phyloP scores from a whole-genome alignment of 2,797 vertebrate species.

The Squalus acanthias region DNA sequence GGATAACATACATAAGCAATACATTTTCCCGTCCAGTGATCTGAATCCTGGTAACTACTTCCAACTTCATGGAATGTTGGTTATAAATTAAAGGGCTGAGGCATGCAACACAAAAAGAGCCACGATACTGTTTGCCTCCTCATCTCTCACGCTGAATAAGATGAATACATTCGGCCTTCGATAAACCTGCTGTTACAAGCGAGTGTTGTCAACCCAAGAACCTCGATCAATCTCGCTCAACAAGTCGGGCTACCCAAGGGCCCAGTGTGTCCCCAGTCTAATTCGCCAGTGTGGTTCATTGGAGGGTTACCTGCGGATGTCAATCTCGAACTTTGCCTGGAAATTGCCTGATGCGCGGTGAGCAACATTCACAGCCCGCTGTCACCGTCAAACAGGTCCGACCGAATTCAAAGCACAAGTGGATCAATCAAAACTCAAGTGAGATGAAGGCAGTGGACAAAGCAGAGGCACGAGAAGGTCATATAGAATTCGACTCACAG shows the following conservation, averaged over 20 bases:
- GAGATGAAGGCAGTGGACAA: neutral
- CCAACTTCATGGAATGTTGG: neutral
- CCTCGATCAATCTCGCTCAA: neutral
- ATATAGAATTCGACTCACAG: too few species aligned
- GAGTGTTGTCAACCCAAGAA: neutral
- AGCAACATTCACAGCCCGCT: neutral
- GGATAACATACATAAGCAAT: neutral
- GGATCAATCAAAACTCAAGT: neutral
- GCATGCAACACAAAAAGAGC: neutral
- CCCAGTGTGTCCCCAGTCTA: neutral
- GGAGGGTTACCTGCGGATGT: neutral
- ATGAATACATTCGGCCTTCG: neutral
- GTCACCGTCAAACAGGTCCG: neutral
- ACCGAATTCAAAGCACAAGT: neutral
- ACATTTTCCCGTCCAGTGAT: neutral
- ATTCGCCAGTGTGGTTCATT: neutral
- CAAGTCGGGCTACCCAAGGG: neutral
- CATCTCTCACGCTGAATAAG: neutral
- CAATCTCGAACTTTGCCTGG: neutral
- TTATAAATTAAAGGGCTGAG: neutral
- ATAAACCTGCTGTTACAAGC: neutral
- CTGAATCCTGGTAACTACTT: neutral
- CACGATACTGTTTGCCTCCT: neutral
- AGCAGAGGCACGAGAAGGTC: neutral
- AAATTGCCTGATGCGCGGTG: neutral